phyloP scores from a whole-genome alignment of 2,113 vertebrate genomes.

The Genyomyrus donnyi region DNA sequence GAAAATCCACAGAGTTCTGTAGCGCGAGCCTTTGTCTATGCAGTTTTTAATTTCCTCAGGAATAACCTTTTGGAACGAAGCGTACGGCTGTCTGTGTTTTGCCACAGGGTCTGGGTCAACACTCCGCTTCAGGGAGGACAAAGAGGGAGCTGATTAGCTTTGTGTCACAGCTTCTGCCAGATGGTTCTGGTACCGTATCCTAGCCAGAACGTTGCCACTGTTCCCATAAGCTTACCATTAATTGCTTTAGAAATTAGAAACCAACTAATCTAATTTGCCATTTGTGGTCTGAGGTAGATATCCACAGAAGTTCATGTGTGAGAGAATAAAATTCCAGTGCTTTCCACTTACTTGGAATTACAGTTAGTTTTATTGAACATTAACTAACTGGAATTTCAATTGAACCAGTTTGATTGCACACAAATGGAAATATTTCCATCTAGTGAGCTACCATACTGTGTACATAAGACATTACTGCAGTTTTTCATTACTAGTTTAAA shows the following conservation, averaged over 20 bases:
- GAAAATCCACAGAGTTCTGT: neutral
- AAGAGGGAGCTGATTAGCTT: neutral
- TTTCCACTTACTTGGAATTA: neutral
- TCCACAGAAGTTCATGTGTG: neutral
- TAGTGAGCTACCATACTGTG: neutral
- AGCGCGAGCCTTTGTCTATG: neutral
- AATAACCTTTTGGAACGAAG: neutral
- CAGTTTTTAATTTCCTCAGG: conserved; percentile 14
- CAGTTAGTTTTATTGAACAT: neutral
- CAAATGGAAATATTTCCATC: neutral
- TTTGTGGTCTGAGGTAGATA: neutral
- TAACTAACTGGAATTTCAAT: neutral
- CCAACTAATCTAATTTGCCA: neutral
- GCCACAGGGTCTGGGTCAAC: neutral
- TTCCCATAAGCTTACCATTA: neutral
- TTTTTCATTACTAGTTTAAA: neutral
- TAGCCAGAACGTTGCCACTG: neutral
- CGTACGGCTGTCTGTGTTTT: too few relatives aligned
- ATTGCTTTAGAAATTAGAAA: neutral
- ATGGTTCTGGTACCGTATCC: neutral
- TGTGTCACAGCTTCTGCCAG: neutral
- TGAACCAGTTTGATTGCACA: neutral
- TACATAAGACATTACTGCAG: neutral
- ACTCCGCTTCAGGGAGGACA: neutral
- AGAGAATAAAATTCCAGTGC: neutral